Evolutionary conservation across 2,113 vertebrate genomes (phyloP).

Genomic region (Protobothrops mucrosquamatus): DNA sequence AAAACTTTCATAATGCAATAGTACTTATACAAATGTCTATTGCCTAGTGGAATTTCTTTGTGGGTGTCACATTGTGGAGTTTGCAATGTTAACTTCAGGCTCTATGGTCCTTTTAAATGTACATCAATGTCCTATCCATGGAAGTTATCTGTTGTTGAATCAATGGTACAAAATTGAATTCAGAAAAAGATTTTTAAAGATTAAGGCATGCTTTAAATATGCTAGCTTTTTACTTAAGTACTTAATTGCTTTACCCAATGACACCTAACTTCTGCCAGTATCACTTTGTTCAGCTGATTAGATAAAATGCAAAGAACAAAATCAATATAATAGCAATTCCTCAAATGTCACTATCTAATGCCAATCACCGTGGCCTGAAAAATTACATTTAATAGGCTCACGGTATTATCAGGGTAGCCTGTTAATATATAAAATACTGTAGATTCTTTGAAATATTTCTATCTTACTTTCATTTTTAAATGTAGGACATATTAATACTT

Average conservation of each 20-base stretch:
- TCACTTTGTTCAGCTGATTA: conserved; percentile 48
- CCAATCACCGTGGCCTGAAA: conserved; percentile 60
- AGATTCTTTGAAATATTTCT: conserved; percentile 42
- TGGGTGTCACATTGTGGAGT: background rate
- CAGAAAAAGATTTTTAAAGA: conserved; percentile 16
- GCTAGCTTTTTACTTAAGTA: conserved; percentile 34
- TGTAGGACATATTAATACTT: conserved; percentile 22
- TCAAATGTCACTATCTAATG: conserved; percentile 50
- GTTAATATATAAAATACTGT: conserved; percentile 43
- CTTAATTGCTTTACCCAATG: conserved; percentile 41
- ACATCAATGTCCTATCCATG: conserved; percentile 33
- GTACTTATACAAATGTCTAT: conserved; percentile 27
- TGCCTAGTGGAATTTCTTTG: background rate
- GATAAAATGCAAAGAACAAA: conserved; percentile 53
- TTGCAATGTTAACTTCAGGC: background rate
- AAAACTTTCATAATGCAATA: conserved; percentile 21
- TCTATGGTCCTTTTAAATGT: conserved; percentile 28
- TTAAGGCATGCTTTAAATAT: conserved; percentile 36
- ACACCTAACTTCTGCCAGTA: conserved; percentile 42
- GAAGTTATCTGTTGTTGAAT: conserved; percentile 31
- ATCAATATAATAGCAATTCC: conserved; percentile 43
- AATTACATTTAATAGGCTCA: conserved; percentile 52
- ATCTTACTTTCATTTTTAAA: conserved; percentile 40
- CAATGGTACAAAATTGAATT: conserved; percentile 50
- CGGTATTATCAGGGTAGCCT: conserved; percentile 33